Conservation (phyloP, 2,113 vertebrate species). For the Myiozetetes cayanensis region DNA sequence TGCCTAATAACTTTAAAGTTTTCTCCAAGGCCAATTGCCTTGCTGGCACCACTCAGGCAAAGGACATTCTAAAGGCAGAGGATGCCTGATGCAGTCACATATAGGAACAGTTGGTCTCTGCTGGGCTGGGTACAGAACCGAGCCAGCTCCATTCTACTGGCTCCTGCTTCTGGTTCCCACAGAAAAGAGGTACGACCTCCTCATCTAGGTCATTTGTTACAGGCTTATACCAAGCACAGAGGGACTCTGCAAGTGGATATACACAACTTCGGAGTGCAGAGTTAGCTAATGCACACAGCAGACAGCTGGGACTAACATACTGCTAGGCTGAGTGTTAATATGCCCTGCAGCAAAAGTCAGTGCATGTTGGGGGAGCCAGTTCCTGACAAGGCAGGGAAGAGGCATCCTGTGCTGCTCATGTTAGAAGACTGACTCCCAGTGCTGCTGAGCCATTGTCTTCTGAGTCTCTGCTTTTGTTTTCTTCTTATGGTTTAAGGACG, state of each 20-base stretch:
- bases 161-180: neutral
- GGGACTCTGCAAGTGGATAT: neutral
- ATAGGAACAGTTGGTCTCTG: neutral
- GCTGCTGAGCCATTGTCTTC: neutral
- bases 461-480: neutral
- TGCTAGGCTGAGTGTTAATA: neutral
- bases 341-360: neutral
- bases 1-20: neutral
- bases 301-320: neutral
- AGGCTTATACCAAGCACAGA: neutral
- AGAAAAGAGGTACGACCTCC: fast-evolving
- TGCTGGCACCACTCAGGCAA: neutral
- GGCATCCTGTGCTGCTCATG: neutral
- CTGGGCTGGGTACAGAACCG: fast-evolving
- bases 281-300: neutral
- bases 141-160: neutral
- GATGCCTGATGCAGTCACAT: neutral
- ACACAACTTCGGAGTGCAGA: neutral
- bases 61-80: neutral
- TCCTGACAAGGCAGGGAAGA: neutral
- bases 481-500: neutral
- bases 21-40: neutral
- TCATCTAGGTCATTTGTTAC: neutral
- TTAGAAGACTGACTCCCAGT: neutral
- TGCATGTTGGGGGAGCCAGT: neutral